Percentiles rank a stretch among this genome's conserved stretches.
These are phyloP conservation scores for Drosophila yakuba DNA, from an alignment of 1,140 invertebrate species.

Conservation along the genomic window DNA sequence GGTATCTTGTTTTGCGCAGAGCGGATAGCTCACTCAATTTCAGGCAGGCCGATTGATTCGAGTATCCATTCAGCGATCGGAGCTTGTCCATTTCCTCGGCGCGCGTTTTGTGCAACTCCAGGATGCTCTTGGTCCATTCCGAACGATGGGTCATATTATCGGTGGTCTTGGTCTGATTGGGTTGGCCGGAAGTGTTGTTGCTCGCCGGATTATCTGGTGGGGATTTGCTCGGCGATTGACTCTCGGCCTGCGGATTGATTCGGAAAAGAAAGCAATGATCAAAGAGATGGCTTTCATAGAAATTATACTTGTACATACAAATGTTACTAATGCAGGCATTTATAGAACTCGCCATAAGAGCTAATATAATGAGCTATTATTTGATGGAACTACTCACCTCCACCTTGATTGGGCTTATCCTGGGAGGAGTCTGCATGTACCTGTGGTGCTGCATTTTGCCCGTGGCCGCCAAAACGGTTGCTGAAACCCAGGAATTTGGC, in stretches of 20 bases:
- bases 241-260: not conserved
- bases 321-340: too few relatives aligned
- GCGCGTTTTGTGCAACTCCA: not conserved
- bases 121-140: not conserved
- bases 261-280: not conserved
- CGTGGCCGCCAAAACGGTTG: conserved; percentile 1
- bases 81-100: not conserved
- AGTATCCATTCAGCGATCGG: not conserved
- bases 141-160: not conserved
- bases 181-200: not conserved
- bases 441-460: not conserved
- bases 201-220: not conserved
- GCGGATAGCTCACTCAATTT: not conserved
- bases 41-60: conserved; percentile 2
- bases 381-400: not conserved
- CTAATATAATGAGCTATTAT: too few relatives aligned
- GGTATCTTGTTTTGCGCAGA: not conserved
- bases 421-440: not conserved
- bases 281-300: not conserved
- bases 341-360: too few relatives aligned
- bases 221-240: not conserved
- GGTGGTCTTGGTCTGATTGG: not conserved
- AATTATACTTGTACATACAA: too few relatives aligned
- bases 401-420: too few relatives aligned
- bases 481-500: not conserved